These are phyloP conservation scores for Hydrolagus affinis DNA, from an alignment of 2,113 vertebrate species.

Conservation along the genomic window DNA sequence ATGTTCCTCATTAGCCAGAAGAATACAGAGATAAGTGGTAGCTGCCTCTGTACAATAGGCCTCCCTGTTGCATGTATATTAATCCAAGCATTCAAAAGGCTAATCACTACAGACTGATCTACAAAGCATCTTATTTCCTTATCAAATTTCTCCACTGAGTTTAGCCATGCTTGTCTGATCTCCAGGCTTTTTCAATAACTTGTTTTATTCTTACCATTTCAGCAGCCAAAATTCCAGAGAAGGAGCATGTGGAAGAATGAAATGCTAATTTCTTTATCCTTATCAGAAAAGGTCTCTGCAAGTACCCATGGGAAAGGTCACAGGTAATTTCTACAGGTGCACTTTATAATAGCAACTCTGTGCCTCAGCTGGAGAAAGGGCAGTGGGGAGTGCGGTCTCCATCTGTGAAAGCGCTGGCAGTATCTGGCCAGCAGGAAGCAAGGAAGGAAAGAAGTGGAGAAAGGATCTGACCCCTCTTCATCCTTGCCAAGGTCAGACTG, in stretches of 20 bases:
- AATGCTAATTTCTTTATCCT: slow-evolving; percentile 65
- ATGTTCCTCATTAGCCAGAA: slow-evolving; percentile 52
- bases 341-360: slow-evolving; percentile 39
- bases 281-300: slow-evolving; percentile 46
- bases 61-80: slow-evolving; percentile 59
- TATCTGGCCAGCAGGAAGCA: slow-evolving; percentile 50
- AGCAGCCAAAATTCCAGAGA: slow-evolving; percentile 68
- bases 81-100: slow-evolving; percentile 69
- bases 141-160: slow-evolving; percentile 64
- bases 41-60: slow-evolving; percentile 50
- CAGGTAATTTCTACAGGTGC: slow-evolving; percentile 54
- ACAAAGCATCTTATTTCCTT: slow-evolving; percentile 75
- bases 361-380: slow-evolving; percentile 37
- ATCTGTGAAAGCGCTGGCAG: slow-evolving; percentile 40
- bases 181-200: slow-evolving; percentile 69
- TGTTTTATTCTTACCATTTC: slow-evolving; percentile 61
- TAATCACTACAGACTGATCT: slow-evolving; percentile 65
- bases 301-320: slow-evolving; percentile 65
- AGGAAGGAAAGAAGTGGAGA: slow-evolving; percentile 29
- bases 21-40: slow-evolving; percentile 54
- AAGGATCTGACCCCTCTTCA: slow-evolving; percentile 9
- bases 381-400: slow-evolving; percentile 48
- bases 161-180: slow-evolving; percentile 69
- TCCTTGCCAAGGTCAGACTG: slow-evolving; percentile 13
- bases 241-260: slow-evolving; percentile 62